Conservation (phyloP, 2,888 invertebrate genomes). For the Minunthozetes semirufus region DNA sequence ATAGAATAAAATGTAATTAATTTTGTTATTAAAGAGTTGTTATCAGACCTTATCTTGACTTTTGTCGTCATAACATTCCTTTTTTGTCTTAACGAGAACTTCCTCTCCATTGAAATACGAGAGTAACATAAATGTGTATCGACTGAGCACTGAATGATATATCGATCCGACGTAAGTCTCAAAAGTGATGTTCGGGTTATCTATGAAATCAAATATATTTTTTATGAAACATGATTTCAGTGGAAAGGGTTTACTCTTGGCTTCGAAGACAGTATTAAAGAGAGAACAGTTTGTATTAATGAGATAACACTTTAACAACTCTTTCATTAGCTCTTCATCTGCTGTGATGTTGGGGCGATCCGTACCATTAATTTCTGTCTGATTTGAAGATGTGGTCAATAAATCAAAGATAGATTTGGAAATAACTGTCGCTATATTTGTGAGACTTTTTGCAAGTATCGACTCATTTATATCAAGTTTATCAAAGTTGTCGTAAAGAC, state of each 20-base stretch:
- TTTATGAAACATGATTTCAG: background rate
- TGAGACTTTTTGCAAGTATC: slow-evolving; percentile 56
- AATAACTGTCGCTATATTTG: slow-evolving; percentile 60
- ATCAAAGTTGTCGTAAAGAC: slow-evolving; percentile 41
- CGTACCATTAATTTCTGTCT: slow-evolving; percentile 37
- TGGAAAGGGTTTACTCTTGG: background rate
- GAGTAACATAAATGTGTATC: background rate
- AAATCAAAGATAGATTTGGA: slow-evolving; percentile 60
- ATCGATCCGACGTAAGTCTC: background rate
- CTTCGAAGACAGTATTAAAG: slow-evolving; percentile 48
- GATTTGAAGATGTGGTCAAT: slow-evolving; percentile 48
- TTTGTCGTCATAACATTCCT: background rate
- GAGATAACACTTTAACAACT: slow-evolving; percentile 70
- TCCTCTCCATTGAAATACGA: slow-evolving; percentile 2
- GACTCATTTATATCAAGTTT: slow-evolving; percentile 44
- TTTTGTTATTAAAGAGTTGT: background rate
- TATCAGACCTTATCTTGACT: background rate
- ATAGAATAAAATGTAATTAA: background rate
- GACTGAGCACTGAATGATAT: background rate
- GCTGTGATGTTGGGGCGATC: slow-evolving; percentile 48
- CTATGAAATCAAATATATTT: background rate
- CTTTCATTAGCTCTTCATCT: slow-evolving; percentile 56
- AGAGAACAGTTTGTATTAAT: slow-evolving; percentile 63
- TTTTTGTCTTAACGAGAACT: background rate
- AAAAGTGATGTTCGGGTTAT: background rate